Percentiles rank a stretch among this genome's conserved stretches.
phyloP scores from a whole-genome alignment of 2,113 vertebrate species.

The Agapornis roseicollis region DNA sequence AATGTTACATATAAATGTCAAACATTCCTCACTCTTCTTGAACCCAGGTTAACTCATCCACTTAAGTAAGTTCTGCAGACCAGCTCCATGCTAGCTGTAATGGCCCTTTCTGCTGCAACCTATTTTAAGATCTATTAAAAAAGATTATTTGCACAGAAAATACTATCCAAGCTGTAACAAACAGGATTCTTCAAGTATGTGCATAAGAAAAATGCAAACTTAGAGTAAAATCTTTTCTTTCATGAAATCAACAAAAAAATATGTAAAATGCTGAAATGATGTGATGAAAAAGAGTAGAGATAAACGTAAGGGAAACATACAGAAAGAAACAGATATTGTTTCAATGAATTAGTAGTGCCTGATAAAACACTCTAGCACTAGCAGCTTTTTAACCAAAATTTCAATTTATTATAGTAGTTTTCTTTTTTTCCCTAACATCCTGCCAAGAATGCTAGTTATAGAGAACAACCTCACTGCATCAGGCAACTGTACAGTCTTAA shows the following conservation, averaged over 20 bases:
- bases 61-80: background rate
- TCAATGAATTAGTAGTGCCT: background rate
- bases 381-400: background rate
- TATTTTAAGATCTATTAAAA: background rate
- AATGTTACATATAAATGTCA: background rate
- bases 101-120: background rate
- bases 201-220: background rate
- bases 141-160: background rate
- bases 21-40: background rate
- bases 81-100: background rate
- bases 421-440: background rate
- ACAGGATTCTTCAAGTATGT: background rate
- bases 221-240: background rate
- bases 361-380: background rate
- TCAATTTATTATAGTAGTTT: background rate
- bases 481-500: background rate
- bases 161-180: background rate
- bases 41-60: background rate
- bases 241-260: background rate
- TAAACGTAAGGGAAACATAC: background rate
- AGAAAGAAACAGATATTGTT: conserved; percentile 12
- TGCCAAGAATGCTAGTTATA: background rate
- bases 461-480: background rate
- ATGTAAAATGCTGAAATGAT: background rate
- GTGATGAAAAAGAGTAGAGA: background rate